Base-by-base conservation (phyloP, 2,888 invertebrate species). In the Lydus trimaculatus region DNA sequence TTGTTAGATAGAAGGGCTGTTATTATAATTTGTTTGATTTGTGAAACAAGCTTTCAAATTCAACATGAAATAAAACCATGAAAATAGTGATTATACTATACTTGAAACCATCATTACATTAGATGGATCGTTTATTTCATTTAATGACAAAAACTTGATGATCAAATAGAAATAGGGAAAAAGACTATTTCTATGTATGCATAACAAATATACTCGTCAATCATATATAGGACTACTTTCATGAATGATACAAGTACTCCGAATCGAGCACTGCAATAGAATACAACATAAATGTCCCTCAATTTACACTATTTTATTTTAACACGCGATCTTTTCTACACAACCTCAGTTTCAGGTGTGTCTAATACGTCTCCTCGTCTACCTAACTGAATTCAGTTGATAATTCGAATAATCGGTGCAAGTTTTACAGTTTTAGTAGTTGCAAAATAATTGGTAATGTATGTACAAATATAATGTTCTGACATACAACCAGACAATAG, bases 21-120 rank as follows among this genome's bases (percentile, higher is more conserved):
- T 80, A 80, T 80, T 78, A 80, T 80, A 80, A 81, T 81, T 80
- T 80, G 81, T 80, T 81, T 80, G 80, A 77, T 78, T 81, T 80
- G 80, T 75, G 73, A 76, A 75, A 74, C 70, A 73, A 66, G 31
- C 62, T 28, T 28, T 62, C 62, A 36, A 43, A 28, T 62, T 17
- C 48, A 65, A 28, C 17, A 63, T 61, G 48, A 48, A 20, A 48
- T 48, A 48, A 48, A 58, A 67, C 68, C 67, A 61, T 64, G 70
- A 70, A 73, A 72, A 70, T 69, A 63, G 66, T 71, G 73, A 74
- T 74, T 73, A 74, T 68, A 56, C 69, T 66, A 69, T 71, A 72
- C 74, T 74, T 72, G 67, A 74, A 70, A 43, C 72, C 61, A 63
- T 69, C 64, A 67, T 62, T 65, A 63, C 28, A 33, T 48, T 48